Evolutionary conservation across 2,888 invertebrate genomes (phyloP), one percentile per base, ranked within the genome.

Genomic region (Cheilosia vernalis): DNA sequence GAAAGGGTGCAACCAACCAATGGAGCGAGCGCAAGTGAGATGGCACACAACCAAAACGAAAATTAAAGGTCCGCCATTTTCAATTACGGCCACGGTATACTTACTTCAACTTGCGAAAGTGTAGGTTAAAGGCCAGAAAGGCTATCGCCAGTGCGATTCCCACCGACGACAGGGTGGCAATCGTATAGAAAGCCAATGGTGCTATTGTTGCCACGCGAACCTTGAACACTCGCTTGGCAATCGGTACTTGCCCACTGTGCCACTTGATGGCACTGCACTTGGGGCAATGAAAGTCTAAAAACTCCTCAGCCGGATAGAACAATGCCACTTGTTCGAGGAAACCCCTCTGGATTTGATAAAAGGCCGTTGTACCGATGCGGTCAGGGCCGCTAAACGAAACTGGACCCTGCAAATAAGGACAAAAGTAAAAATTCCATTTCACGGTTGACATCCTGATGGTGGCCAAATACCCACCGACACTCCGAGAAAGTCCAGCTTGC

Each of bases 301-400:
- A 92, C 90, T 93, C 92, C 88, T 93, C 91, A 89, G 94, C 92
- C 93, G 96, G 89, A 92, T 94, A 93, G 90, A 94, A 95, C 1
- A 97, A 93, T 0, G 97, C 97, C 49, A 98, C 95, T 49, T 95
- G 94, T 87, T 93, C 94, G 80, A 95, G 93, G 79, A 93, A 93
- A n/a, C 96, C 95, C 82, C 94, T 95, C 94, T 98, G 97, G 89
- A 97, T 95, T 93, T 98, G 98, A 91, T 96, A 95, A 89, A 98
- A 96, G 9, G 96, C 96, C 0, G 97, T 96, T 87, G 97, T 96
- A 47, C 97, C 97, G 84, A 97, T 95, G 69, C 98, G 94, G 91
- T 98, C 98, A 0, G 97, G 96, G 4, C 97, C 97, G 88, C 95
- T 95, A 91, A 98, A 98, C 1, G 96, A 96, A 0, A 98, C 95